These are phyloP conservation scores for Phlogophora meticulosa DNA, from an alignment of 2,888 invertebrate genomes.

Conservation along the genomic window DNA sequence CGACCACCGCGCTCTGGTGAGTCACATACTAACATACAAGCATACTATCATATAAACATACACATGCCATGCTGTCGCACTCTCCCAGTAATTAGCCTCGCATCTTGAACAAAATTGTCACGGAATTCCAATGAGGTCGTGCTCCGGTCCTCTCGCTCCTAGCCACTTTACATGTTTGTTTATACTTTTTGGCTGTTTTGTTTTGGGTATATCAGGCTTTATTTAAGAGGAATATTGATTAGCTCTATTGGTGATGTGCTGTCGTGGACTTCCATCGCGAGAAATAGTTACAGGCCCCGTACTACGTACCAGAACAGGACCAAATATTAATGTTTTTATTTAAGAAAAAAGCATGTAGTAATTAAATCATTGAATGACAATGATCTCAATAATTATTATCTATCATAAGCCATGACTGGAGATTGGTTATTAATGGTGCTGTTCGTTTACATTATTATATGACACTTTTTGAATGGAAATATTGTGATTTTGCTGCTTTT, in stretches of 20 bases:
- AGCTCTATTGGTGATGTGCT: background rate
- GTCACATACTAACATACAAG: constrained; percentile 73
- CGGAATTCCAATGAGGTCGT: constrained; percentile 39
- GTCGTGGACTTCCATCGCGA: background rate
- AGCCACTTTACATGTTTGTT: constrained; percentile 17
- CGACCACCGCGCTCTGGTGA: constrained; percentile 83
- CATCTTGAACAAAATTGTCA: constrained; percentile 81
- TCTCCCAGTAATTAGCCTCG: constrained; percentile 76
- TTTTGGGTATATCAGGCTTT: background rate
- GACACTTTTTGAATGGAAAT: no score
- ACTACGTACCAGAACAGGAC: background rate
- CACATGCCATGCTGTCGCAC: constrained; percentile 41
- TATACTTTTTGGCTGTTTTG: background rate
- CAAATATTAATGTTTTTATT: background rate
- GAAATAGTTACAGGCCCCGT: background rate
- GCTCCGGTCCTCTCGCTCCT: no score
- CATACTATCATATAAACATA: constrained; percentile 44
- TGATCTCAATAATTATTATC: background rate
- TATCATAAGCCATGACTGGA: no score
- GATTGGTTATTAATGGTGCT: background rate
- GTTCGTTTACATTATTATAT: no score
- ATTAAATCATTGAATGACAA: background rate
- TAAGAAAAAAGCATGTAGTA: background rate
- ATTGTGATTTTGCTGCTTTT: no score
- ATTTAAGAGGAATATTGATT: background rate